Conservation (phyloP, 2,797 vertebrate species). For the Pteropus rufus region DNA sequence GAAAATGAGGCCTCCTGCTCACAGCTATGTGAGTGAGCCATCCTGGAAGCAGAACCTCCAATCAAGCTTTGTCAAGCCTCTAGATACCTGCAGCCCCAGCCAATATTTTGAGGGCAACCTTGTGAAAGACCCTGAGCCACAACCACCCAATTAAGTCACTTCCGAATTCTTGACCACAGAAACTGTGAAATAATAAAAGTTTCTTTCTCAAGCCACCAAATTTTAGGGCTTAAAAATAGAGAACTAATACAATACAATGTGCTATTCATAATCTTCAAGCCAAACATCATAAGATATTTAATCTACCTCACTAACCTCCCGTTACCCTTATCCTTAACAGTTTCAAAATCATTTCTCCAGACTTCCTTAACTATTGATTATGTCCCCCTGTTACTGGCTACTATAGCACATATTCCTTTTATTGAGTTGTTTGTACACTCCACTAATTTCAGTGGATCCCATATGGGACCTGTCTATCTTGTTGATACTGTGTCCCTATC, state of each 20-base stretch:
- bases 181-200: neutral
- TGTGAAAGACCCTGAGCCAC: neutral
- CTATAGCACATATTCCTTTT: neutral
- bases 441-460: neutral
- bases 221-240: neutral
- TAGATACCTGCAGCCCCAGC: neutral
- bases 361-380: neutral
- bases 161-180: neutral
- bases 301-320: neutral
- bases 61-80: neutral
- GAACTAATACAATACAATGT: neutral
- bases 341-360: neutral
- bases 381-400: neutral
- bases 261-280: neutral
- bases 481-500: neutral
- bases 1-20: neutral
- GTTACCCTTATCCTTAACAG: neutral
- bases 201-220: conserved; percentile 52
- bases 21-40: neutral
- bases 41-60: neutral
- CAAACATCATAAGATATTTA: neutral
- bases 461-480: neutral
- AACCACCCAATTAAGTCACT: neutral
- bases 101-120: neutral
- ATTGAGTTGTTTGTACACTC: neutral